These are phyloP conservation scores for Zygaena filipendulae DNA, from an alignment of 2,888 invertebrate species.

Conservation along the genomic window DNA sequence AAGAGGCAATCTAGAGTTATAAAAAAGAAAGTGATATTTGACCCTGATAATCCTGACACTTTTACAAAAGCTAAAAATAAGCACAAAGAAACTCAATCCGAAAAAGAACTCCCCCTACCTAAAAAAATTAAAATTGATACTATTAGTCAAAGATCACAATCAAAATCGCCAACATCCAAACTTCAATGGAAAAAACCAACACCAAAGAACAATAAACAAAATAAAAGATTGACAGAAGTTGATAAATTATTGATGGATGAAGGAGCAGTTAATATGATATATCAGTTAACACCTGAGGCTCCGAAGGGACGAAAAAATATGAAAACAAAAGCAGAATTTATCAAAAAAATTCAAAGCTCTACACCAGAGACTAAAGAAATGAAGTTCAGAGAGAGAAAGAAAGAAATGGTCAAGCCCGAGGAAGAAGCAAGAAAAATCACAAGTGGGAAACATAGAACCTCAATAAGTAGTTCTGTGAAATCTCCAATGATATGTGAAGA, in stretches of 20 bases:
- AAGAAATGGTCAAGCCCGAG: constrained; percentile 38
- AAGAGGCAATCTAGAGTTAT: constrained; percentile 66
- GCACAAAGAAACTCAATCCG: constrained; percentile 29
- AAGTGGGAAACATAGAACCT: constrained; percentile 42
- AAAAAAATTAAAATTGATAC: constrained; percentile 39
- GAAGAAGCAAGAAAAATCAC: constrained; percentile 45
- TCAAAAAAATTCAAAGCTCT: constrained; percentile 69
- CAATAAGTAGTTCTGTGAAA: constrained; percentile 46
- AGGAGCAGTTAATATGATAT: constrained; percentile 87
- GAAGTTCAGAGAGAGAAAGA: constrained; percentile 64
- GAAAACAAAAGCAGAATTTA: constrained; percentile 68
- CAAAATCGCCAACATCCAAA: constrained; percentile 45
- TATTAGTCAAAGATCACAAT: constrained; percentile 27
- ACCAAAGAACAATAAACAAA: constrained; percentile 56
- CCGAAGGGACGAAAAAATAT: constrained; percentile 59
- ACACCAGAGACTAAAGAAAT: constrained; percentile 51
- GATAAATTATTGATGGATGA: constrained; percentile 85
- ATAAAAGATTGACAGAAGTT: constrained; percentile 74
- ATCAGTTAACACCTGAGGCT: constrained; percentile 75
- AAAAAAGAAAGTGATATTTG: constrained; percentile 80
- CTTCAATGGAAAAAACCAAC: constrained; percentile 57
- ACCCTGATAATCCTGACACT: constrained; percentile 72
- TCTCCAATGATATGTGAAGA: constrained; percentile 72
- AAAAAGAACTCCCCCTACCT: constrained; percentile 26
- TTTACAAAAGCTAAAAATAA: constrained; percentile 53